Evolutionary conservation across 2,888 invertebrate species (phyloP).

Genomic region (Scelioninae gen. 2): DNA sequence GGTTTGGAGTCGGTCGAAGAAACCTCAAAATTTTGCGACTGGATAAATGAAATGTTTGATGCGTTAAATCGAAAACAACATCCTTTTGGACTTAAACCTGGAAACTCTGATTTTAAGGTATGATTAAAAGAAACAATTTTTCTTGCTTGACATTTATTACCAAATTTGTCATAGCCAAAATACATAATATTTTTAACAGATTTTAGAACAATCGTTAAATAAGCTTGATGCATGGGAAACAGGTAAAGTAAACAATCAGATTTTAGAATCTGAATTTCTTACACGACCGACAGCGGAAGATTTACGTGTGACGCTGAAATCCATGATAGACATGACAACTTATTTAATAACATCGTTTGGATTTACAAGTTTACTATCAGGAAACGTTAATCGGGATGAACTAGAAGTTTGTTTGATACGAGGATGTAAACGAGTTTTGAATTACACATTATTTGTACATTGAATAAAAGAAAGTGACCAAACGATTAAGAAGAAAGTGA

Average conservation of each 20-base stretch:
- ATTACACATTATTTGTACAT: too few relatives aligned
- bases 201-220: conserved; percentile 19
- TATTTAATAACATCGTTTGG: too few relatives aligned
- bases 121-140: not conserved
- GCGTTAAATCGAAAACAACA: too few relatives aligned
- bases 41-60: conserved; percentile 21
- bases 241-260: not conserved
- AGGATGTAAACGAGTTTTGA: too few relatives aligned
- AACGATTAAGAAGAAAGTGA: too few relatives aligned
- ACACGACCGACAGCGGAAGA: not conserved
- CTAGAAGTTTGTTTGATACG: too few relatives aligned
- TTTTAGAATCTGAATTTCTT: conserved; percentile 3
- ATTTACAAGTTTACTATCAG: too few relatives aligned
- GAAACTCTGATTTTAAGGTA: not conserved
- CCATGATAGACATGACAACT: too few relatives aligned
- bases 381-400: too few relatives aligned
- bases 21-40: conserved; percentile 14
- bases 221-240: conserved; percentile 20
- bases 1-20: not conserved
- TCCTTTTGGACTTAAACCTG: too few relatives aligned
- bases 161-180: not conserved
- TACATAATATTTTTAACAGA: conserved; percentile 7
- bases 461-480: too few relatives aligned
- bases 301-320: too few relatives aligned
- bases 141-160: not conserved